These are phyloP conservation scores for Rhinopomastus cyanomelas DNA, from an alignment of 2,113 vertebrate genomes.

Conservation along the genomic window DNA sequence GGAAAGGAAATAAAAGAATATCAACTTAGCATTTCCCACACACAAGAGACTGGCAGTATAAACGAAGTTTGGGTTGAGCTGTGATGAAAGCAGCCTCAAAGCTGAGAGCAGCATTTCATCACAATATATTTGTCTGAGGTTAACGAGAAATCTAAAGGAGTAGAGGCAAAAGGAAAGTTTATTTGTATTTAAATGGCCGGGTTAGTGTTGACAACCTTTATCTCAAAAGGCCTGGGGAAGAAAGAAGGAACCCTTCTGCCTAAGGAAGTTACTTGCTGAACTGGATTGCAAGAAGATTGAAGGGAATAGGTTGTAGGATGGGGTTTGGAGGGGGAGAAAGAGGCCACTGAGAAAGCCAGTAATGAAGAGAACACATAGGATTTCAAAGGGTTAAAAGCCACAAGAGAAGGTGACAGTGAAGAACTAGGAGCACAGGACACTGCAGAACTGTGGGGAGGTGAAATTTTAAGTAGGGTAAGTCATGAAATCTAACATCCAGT, in stretches of 20 bases:
- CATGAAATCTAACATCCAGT: background rate
- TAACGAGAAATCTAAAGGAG: conserved; percentile 1
- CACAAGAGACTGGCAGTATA: conserved; percentile 77
- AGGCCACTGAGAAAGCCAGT: background rate
- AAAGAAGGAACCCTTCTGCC: background rate
- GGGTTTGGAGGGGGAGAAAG: background rate
- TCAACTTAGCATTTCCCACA: conserved; percentile 76
- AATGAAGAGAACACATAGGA: too few relatives aligned
- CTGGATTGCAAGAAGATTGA: background rate
- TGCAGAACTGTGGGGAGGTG: background rate
- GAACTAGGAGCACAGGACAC: background rate
- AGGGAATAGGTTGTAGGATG: background rate
- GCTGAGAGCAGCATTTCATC: conserved; percentile 43
- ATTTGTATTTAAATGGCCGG: background rate
- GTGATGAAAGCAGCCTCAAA: conserved; percentile 55
- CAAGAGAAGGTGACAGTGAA: background rate
- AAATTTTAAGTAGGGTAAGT: background rate
- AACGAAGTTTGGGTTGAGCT: conserved; percentile 80
- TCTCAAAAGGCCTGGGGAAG: background rate
- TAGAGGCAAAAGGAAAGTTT: conserved; percentile 15
- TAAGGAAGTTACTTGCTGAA: background rate
- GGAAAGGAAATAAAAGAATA: conserved; percentile 37
- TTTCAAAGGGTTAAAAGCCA: background rate
- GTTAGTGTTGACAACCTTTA: background rate
- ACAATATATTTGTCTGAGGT: conserved; percentile 63